Percentiles rank a stretch among this genome's conserved stretches.
These are phyloP conservation scores for Lanius ludovicianus DNA, from an alignment of 2,113 vertebrate genomes.

Conservation along the genomic window DNA sequence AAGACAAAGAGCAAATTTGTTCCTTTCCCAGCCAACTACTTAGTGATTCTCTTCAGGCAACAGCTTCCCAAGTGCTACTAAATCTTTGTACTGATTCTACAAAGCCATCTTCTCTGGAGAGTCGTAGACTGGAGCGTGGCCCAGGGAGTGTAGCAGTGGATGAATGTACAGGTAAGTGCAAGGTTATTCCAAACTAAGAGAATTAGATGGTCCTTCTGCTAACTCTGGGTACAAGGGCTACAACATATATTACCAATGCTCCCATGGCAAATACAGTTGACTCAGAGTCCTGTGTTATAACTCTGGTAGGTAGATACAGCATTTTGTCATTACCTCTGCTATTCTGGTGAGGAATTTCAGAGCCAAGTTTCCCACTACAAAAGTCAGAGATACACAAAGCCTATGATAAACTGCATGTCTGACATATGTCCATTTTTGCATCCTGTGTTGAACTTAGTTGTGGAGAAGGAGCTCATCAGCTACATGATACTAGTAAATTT, in stretches of 20 bases:
- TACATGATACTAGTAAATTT: background rate
- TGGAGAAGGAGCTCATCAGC: background rate
- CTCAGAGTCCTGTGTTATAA: background rate
- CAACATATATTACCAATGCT: background rate
- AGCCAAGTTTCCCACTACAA: background rate
- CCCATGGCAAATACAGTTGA: background rate
- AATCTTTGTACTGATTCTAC: background rate
- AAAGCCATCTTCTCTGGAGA: background rate
- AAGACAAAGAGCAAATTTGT: background rate
- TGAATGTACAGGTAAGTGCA: background rate
- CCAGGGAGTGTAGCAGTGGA: background rate
- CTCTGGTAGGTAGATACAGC: background rate
- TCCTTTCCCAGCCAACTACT: background rate
- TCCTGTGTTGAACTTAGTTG: background rate
- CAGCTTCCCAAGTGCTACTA: background rate
- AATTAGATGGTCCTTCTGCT: background rate
- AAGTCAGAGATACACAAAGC: background rate
- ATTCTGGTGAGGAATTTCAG: background rate
- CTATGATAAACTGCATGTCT: background rate
- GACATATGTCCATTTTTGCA: background rate
- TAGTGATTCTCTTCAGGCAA: background rate
- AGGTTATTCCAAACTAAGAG: background rate
- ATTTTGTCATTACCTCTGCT: background rate
- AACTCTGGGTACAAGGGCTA: background rate
- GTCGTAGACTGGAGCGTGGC: accelerated